A percentile compares a stretch with the other conserved stretches of the same genome.
These are phyloP conservation scores for Medauroidea extradentata DNA, from an alignment of 1,140 invertebrate genomes.

Conservation along the genomic window DNA sequence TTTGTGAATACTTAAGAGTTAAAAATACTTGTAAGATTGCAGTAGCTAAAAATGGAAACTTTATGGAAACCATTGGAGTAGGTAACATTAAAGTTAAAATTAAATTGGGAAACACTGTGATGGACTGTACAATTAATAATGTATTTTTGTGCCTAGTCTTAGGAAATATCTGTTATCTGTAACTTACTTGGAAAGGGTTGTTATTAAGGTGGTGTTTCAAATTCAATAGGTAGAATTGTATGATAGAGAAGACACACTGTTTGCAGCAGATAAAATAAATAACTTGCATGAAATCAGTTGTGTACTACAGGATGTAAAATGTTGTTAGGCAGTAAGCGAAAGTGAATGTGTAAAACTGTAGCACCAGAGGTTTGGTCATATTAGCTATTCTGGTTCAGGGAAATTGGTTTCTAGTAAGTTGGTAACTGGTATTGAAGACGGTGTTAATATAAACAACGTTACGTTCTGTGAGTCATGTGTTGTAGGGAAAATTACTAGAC, in stretches of 20 bases:
- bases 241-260: neutral
- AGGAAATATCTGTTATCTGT: slow-evolving; percentile 23
- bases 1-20: slow-evolving; percentile 17
- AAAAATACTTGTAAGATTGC: slow-evolving; percentile 19
- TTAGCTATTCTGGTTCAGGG: slow-evolving; percentile 21
- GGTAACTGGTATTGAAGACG: neutral
- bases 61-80: slow-evolving; percentile 11
- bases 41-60: slow-evolving; percentile 19
- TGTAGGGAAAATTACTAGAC: slow-evolving; percentile 21
- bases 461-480: slow-evolving; percentile 26
- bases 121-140: slow-evolving; percentile 18
- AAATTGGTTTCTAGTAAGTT: slow-evolving; percentile 10
- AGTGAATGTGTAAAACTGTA: neutral
- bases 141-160: slow-evolving; percentile 13
- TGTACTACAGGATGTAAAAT: neutral
- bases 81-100: no score
- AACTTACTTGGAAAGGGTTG: slow-evolving; percentile 14
- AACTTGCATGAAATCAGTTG: slow-evolving; percentile 5
- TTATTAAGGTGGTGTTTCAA: slow-evolving; percentile 14
- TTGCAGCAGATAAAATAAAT: neutral
- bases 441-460: neutral
- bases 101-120: slow-evolving; percentile 17
- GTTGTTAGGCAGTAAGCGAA: slow-evolving; percentile 1
- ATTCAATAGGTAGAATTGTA: slow-evolving; percentile 15
- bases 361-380: slow-evolving; percentile 20